Evolutionary conservation across 2,888 invertebrate genomes (phyloP).

Genomic region (Amphimallon solstitiale): DNA sequence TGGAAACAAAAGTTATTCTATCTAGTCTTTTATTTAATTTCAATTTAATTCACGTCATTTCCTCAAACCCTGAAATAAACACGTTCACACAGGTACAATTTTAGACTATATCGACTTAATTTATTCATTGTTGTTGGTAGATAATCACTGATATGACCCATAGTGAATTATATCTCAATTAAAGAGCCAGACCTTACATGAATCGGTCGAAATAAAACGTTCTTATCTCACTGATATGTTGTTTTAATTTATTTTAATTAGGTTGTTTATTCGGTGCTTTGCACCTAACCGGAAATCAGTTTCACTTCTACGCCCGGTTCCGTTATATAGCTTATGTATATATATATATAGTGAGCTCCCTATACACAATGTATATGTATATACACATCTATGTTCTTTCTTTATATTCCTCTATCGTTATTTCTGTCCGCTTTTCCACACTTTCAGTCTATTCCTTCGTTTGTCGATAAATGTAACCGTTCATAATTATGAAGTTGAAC

Average conservation of each 20-base stretch:
- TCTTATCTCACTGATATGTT: constrained; percentile 30
- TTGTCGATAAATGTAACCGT: too few species aligned
- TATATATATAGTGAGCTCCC: too few species aligned
- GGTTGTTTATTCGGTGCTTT: constrained; percentile 34
- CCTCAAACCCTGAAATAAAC: not conserved
- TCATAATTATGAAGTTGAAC: too few species aligned
- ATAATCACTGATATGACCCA: constrained; percentile 32
- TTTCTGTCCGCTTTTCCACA: too few species aligned
- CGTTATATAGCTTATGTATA: too few species aligned
- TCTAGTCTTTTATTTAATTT: too few species aligned
- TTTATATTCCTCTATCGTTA: too few species aligned
- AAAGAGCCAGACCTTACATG: constrained; percentile 27
- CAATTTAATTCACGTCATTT: too few species aligned
- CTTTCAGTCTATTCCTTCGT: too few species aligned
- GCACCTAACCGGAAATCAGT: constrained; percentile 35
- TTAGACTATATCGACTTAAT: constrained; percentile 17
- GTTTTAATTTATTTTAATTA: constrained; percentile 37
- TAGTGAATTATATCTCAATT: constrained; percentile 34
- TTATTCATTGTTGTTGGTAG: constrained; percentile 36
- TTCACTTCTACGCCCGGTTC: constrained; percentile 14
- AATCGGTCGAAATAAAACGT: constrained; percentile 30
- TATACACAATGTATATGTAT: too few species aligned
- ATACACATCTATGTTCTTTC: too few species aligned
- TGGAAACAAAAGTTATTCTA: too few species aligned
- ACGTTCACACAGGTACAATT: not conserved